These are phyloP conservation scores for Doris montereyensis DNA, from an alignment of 2,888 invertebrate species.

Conservation along the genomic window DNA sequence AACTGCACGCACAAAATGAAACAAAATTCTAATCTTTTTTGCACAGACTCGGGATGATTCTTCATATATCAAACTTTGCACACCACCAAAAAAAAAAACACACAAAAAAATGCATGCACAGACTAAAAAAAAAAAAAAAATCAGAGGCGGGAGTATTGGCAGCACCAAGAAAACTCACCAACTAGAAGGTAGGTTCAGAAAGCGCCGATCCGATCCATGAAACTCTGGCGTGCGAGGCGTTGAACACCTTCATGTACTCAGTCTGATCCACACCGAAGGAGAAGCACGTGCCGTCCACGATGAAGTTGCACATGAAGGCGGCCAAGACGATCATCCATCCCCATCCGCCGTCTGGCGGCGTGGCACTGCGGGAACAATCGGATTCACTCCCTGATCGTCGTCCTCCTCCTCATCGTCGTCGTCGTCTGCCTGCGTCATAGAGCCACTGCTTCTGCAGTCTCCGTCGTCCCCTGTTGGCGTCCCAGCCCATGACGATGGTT, in stretches of 20 bases:
- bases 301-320: slow-evolving; percentile 57
- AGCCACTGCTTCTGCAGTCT: no score
- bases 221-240: slow-evolving; percentile 81
- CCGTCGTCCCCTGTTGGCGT: background rate
- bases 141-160: background rate
- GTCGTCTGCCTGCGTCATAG: no score
- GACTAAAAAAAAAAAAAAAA: no score
- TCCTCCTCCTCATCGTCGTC: background rate
- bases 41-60: no score
- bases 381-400: background rate
- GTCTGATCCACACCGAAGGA: slow-evolving; percentile 84
- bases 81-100: no score
- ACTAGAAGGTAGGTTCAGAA: slow-evolving; percentile 89
- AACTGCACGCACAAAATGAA: no score
- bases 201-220: slow-evolving; percentile 88
- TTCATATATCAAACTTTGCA: no score
- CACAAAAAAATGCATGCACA: no score
- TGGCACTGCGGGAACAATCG: background rate
- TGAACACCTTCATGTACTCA: slow-evolving; percentile 80
- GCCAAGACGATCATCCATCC: slow-evolving; percentile 68
- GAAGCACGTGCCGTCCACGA: slow-evolving; percentile 89
- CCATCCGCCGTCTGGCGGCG: slow-evolving; percentile 67
- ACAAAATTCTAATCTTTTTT: no score
- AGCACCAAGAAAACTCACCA: slow-evolving; percentile 75
- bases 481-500: background rate